phyloP scores from a whole-genome alignment of 2,797 vertebrate species.

The Dallia pectoralis region DNA sequence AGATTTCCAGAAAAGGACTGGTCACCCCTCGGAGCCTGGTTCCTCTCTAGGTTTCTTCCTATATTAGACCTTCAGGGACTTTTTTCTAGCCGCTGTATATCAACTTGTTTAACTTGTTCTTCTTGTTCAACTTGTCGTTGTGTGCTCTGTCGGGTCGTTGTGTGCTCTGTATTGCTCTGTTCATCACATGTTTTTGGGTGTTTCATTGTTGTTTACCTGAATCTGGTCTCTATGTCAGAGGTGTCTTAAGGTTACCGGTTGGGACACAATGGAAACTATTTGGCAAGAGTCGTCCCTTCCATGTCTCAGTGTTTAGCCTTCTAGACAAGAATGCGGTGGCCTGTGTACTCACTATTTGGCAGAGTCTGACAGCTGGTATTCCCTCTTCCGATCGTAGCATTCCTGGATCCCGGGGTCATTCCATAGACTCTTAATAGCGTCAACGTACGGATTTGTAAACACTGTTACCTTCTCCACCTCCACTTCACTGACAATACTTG shows the following conservation, averaged over 20 bases:
- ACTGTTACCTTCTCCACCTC: constrained; percentile 86
- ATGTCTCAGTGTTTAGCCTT: constrained; percentile 92
- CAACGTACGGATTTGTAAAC: constrained; percentile 82
- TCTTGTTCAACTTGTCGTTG: no score
- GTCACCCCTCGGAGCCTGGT: no score
- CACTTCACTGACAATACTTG: constrained; percentile 79
- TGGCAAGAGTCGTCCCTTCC: constrained; percentile 27
- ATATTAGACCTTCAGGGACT: no score
- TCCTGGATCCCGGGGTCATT: constrained; percentile 92
- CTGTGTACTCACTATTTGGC: constrained; percentile 84
- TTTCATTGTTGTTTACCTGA: not conserved
- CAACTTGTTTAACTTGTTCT: no score
- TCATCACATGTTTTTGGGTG: not conserved
- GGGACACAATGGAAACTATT: constrained; percentile 46
- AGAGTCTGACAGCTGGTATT: constrained; percentile 96
- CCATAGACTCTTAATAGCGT: constrained; percentile 94
- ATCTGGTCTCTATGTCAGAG: not conserved
- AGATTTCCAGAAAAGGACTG: no score
- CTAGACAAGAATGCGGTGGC: constrained; percentile 59
- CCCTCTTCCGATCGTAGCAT: constrained; percentile 90
- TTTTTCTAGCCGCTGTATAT: no score
- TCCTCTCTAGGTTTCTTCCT: no score
- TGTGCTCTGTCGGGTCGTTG: no score
- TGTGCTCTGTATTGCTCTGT: no score
- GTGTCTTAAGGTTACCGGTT: constrained; percentile 24